phyloP scores from a whole-genome alignment of 2,797 vertebrate species.

The Xyrichtys novacula region DNA sequence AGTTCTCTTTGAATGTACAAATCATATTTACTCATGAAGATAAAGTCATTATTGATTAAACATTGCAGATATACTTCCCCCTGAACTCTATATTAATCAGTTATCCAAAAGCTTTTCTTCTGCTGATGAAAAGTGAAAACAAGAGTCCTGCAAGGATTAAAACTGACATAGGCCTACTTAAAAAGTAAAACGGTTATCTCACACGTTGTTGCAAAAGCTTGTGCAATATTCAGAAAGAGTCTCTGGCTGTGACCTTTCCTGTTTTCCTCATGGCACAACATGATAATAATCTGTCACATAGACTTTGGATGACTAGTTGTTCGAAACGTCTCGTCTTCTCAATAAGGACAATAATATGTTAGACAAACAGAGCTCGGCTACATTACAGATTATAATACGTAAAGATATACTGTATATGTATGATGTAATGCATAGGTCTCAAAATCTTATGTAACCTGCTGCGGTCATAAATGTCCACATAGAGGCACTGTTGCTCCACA shows the following conservation, averaged over 20 bases:
- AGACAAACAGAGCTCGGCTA: background rate
- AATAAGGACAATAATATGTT: background rate
- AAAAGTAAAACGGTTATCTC: background rate
- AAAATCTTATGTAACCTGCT: conserved; percentile 71
- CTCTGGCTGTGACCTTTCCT: background rate
- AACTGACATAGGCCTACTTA: too few species aligned
- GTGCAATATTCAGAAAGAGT: background rate
- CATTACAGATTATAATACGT: background rate
- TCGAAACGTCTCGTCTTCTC: background rate
- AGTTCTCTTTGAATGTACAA: too few species aligned
- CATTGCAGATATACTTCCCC: too few species aligned
- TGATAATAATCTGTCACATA: background rate
- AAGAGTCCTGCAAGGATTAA: too few species aligned
- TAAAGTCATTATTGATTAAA: too few species aligned
- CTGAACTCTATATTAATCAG: too few species aligned
- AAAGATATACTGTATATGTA: too few species aligned
- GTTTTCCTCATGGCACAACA: background rate
- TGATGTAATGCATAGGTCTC: conserved; percentile 73
- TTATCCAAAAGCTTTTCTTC: too few species aligned
- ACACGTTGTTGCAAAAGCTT: background rate
- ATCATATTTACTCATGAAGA: too few species aligned
- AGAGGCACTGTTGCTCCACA: conserved; percentile 81
- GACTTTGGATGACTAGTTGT: background rate
- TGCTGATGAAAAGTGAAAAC: too few species aligned
- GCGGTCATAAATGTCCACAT: conserved; percentile 51